phyloP scores from a whole-genome alignment of 2,888 invertebrate species.

The Electrophaes corylata region DNA sequence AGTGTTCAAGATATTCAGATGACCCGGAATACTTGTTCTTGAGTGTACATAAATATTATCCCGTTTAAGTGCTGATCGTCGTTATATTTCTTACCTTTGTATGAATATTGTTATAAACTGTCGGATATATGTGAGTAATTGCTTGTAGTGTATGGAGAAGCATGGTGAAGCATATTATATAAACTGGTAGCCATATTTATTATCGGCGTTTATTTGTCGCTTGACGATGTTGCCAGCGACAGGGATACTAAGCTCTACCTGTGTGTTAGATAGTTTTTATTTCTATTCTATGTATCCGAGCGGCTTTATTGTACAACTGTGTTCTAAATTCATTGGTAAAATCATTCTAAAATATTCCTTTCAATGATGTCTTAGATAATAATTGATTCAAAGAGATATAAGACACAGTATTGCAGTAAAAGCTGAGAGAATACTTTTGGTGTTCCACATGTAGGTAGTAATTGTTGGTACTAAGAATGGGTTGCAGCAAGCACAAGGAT shows the following conservation, averaged over 20 bases:
- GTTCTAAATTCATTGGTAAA: constrained; percentile 33
- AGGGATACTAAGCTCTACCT: constrained; percentile 63
- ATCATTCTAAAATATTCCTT: constrained; percentile 1
- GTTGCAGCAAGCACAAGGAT: constrained; percentile 69
- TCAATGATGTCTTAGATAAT: no score
- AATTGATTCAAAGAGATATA: no score
- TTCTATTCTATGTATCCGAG: constrained; percentile 55
- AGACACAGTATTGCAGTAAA: constrained; percentile 31
- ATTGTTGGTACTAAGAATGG: constrained; percentile 58
- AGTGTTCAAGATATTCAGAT: no score
- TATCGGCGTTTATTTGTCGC: constrained; percentile 70
- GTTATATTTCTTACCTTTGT: constrained; percentile 34
- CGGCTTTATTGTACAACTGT: constrained; percentile 61
- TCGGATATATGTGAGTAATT: constrained; percentile 76
- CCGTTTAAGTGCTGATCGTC: constrained; percentile 10
- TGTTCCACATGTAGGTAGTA: constrained; percentile 73
- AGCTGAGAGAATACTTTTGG: constrained; percentile 52
- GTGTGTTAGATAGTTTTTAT: constrained; percentile 68
- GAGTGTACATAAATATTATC: background rate
- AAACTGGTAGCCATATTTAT: constrained; percentile 56
- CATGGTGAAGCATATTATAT: constrained; percentile 68
- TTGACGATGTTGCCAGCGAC: constrained; percentile 65
- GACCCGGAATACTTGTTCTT: no score
- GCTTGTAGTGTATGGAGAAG: constrained; percentile 79
- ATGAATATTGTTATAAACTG: constrained; percentile 57